Evolutionary conservation across 2,888 invertebrate species (phyloP).

Genomic region (Caenorhabditis sp.): DNA sequence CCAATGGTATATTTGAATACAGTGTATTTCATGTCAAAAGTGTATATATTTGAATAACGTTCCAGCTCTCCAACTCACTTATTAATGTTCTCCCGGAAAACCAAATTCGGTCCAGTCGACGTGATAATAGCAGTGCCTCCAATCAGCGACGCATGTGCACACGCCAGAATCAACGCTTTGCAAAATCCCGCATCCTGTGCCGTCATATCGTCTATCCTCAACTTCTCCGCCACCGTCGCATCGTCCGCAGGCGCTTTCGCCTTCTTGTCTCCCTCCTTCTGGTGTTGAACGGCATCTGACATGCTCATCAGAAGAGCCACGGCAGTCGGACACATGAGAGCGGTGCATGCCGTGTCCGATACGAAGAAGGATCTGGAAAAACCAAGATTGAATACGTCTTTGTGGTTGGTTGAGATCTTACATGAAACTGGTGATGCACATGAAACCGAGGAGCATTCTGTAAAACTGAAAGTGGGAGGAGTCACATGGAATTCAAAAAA

Average conservation of each 20-base stretch:
- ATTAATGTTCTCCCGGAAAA: conserved; percentile 70
- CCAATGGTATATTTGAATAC: too few species aligned
- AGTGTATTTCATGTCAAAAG: too few species aligned
- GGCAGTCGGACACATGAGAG: conserved; percentile 95
- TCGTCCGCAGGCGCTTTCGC: conserved; percentile 15
- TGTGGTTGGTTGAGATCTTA: conserved; percentile 15
- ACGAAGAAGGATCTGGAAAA: conserved; percentile 68
- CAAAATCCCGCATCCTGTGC: conserved; percentile 57
- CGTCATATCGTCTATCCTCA: conserved; percentile 52
- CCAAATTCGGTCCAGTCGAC: conserved; percentile 71
- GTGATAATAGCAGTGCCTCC: conserved; percentile 73
- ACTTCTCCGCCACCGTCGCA: conserved; percentile 43
- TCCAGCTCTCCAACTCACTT: conserved; percentile 55
- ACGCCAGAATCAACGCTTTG: conserved; percentile 67
- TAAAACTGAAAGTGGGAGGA: conserved; percentile 27
- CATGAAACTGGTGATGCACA: conserved; percentile 71
- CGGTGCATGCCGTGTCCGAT: conserved; percentile 85
- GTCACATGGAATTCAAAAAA: neutral
- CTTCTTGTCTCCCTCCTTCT: conserved; percentile 40
- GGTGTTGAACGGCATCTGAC: conserved; percentile 54
- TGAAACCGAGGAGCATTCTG: conserved; percentile 71
- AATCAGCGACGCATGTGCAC: conserved; percentile 71
- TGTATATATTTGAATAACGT: too few species aligned
- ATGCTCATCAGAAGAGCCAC: conserved; percentile 88
- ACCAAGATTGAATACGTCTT: too few species aligned